Percentiles rank a stretch among this genome's conserved stretches.
phyloP scores from a whole-genome alignment of 2,888 invertebrate species.

The Agrilus biguttatus region DNA sequence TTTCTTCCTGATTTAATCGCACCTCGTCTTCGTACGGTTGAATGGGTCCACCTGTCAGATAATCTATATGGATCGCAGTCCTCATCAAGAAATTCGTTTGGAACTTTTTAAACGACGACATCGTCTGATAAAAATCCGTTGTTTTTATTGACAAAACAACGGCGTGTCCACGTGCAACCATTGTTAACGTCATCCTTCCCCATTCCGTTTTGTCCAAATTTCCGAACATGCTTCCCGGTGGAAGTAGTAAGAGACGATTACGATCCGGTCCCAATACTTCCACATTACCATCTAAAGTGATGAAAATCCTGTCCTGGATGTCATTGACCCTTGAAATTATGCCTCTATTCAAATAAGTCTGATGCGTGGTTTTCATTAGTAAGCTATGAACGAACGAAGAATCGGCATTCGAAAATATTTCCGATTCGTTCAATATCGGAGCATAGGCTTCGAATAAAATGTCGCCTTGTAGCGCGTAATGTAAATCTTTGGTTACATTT shows the following conservation, averaged over 20 bases:
- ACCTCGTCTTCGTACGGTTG: no score
- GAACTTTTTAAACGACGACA: conserved; percentile 10
- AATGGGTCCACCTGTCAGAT: conserved; percentile 2
- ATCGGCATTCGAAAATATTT: conserved; percentile 7
- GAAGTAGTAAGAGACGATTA: conserved; percentile 9
- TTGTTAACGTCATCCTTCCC: conserved; percentile 12
- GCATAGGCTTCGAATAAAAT: conserved; percentile 12
- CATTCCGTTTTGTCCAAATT: conserved; percentile 11
- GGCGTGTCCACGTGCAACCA: conserved; percentile 15
- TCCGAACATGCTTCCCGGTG: conserved; percentile 15
- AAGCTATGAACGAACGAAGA: conserved; percentile 10
- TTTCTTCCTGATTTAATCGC: no score
- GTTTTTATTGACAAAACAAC: conserved; percentile 11
- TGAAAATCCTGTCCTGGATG: conserved; percentile 12
- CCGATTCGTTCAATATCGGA: conserved; percentile 5
- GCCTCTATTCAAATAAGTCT: conserved; percentile 8
- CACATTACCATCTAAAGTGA: conserved; percentile 12
- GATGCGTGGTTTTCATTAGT: conserved; percentile 6
- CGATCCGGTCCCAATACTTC: conserved; percentile 16
- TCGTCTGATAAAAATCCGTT: conserved; percentile 9
- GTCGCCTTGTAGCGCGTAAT: conserved; percentile 11
- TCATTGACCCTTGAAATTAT: conserved; percentile 12
- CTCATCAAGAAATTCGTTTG: conserved; percentile 5
- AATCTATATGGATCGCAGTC: conserved; percentile 11
- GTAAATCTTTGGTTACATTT: conserved; percentile 3